Evolutionary conservation across 2,113 vertebrate species (phyloP).

Genomic region (Melanocharis versteri): DNA sequence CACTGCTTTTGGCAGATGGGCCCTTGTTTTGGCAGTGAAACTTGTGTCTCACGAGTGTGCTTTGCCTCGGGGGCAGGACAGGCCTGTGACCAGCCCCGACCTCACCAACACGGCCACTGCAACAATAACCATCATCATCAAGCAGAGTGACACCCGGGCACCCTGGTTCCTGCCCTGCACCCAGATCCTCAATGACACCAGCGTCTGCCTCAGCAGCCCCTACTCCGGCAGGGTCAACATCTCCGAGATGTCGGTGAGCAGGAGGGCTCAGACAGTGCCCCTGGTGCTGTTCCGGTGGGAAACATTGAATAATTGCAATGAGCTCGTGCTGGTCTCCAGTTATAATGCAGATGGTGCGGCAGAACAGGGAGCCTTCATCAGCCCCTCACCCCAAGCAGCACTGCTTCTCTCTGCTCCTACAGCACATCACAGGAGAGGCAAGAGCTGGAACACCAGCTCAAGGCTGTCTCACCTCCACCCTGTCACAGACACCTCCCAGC

Average conservation of each 20-base stretch:
- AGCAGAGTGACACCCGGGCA: conserved; percentile 78
- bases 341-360: background rate
- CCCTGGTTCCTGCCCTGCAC: conserved; percentile 87
- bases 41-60: background rate
- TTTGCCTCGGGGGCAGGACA: conserved; percentile 70
- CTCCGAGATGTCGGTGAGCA: conserved; percentile 74
- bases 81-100: background rate
- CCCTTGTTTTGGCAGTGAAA: background rate
- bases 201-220: conserved; percentile 77
- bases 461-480: background rate
- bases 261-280: background rate
- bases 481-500: background rate
- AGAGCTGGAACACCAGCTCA: background rate
- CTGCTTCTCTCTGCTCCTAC: background rate
- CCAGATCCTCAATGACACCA: background rate
- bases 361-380: background rate
- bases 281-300: background rate
- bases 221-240: conserved; percentile 80
- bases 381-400: background rate
- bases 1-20: background rate
- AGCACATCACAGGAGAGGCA: background rate
- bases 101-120: conserved; percentile 68
- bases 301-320: background rate
- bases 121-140: conserved; percentile 72
- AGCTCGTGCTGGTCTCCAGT: background rate